phyloP scores from a whole-genome alignment of 2,888 invertebrate genomes.

The Plemyria rubiginata region DNA sequence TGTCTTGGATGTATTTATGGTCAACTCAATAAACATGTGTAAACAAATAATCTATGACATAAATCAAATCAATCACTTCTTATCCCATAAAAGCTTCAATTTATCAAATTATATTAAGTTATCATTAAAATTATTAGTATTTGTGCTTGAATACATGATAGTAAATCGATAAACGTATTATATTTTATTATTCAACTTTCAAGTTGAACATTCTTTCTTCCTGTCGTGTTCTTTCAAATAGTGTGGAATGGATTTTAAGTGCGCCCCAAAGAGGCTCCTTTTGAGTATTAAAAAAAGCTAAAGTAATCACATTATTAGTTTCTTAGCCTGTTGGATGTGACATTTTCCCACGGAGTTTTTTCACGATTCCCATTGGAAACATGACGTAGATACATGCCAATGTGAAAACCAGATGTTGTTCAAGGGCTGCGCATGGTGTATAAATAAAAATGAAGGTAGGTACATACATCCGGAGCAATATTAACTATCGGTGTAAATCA shows the following conservation, averaged over 20 bases:
- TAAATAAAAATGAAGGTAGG: constrained; percentile 37
- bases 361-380: constrained; percentile 30
- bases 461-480: not conserved
- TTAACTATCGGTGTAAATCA: not conserved
- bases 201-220: too few relatives aligned
- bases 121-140: too few relatives aligned
- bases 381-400: constrained; percentile 38
- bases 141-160: too few relatives aligned
- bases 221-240: too few relatives aligned
- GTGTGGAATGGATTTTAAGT: too few relatives aligned
- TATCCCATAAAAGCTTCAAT: constrained; percentile 14
- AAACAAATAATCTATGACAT: constrained; percentile 13
- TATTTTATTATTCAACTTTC: too few relatives aligned
- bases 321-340: not conserved
- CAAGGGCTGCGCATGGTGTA: constrained; percentile 39
- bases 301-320: not conserved
- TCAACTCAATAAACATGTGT: constrained; percentile 4
- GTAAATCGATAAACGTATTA: too few relatives aligned
- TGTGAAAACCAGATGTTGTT: constrained; percentile 47
- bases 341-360: constrained; percentile 10
- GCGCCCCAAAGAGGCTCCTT: too few relatives aligned
- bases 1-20: not conserved
- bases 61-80: constrained; percentile 15
- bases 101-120: constrained; percentile 13
- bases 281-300: too few relatives aligned